Evolutionary conservation across 2,797 vertebrate species (phyloP).

Genomic region (Rhincodon typus): DNA sequence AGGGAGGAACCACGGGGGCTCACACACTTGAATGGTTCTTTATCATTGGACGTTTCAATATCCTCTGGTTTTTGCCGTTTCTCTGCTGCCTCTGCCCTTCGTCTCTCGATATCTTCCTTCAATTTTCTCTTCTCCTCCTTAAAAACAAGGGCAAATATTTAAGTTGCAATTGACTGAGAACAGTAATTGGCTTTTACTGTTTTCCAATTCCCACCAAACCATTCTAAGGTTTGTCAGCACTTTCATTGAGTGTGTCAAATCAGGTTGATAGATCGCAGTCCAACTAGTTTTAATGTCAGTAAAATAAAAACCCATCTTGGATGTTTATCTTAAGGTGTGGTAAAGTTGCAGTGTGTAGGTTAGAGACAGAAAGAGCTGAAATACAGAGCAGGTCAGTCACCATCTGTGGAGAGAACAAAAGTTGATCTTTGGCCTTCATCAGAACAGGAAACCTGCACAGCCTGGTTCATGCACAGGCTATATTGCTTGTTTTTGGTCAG

Average conservation of each 20-base stretch:
- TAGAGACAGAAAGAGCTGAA: background rate
- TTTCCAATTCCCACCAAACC: background rate
- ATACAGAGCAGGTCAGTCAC: background rate
- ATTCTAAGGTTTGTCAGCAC: background rate
- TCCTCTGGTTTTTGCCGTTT: conserved; percentile 91
- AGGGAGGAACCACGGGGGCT: conserved; percentile 87
- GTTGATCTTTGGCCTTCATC: background rate
- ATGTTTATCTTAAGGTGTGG: background rate
- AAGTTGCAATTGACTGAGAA: background rate
- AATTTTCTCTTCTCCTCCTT: conserved; percentile 93
- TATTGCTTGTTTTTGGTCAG: background rate
- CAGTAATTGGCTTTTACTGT: background rate
- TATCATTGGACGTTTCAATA: conserved; percentile 63
- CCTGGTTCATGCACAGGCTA: background rate
- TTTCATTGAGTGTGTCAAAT: background rate
- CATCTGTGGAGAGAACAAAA: background rate
- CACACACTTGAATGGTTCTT: conserved; percentile 85
- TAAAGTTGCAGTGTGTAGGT: background rate
- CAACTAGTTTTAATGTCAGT: background rate
- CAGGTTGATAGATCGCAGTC: background rate
- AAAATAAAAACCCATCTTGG: background rate
- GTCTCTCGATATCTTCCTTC: conserved; percentile 93
- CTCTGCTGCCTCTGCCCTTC: conserved; percentile 92
- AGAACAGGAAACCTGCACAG: background rate
- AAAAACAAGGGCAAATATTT: conserved; percentile 30